phyloP scores from a whole-genome alignment of 2,888 invertebrate genomes.

The Merodon equestris region DNA sequence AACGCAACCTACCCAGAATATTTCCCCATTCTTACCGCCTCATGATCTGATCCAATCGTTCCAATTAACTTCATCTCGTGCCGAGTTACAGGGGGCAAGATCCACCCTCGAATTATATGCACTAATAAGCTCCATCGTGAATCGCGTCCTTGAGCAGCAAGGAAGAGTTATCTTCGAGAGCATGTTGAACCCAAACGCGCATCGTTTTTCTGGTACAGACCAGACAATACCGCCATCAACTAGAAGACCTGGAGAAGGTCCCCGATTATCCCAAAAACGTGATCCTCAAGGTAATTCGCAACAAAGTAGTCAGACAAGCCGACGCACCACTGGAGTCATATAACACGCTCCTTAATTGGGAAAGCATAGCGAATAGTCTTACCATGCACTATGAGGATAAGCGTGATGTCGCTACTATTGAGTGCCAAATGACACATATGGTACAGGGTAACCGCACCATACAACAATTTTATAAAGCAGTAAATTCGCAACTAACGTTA shows the following conservation, averaged over 20 bases:
- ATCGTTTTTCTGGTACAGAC: conserved; percentile 2
- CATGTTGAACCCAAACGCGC: conserved; percentile 1
- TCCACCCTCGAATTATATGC: neutral
- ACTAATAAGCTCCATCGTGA: neutral
- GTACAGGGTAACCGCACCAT: conserved; percentile 52
- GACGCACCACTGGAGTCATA: conserved; percentile 14
- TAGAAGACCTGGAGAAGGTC: conserved; percentile 8
- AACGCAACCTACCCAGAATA: too few relatives aligned
- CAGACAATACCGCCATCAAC: conserved; percentile 3
- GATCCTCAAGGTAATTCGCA: conserved; percentile 6
- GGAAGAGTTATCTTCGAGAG: neutral
- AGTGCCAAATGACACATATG: conserved; percentile 55
- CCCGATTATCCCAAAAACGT: conserved; percentile 13
- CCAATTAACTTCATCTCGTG: too few relatives aligned
- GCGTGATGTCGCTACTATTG: conserved; percentile 49
- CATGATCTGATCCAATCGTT: too few relatives aligned
- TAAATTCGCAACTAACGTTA: conserved; percentile 35
- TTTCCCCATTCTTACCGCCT: too few relatives aligned
- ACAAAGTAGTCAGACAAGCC: conserved; percentile 14
- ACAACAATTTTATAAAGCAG: conserved; percentile 64
- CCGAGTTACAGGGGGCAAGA: too few relatives aligned
- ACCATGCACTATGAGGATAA: conserved; percentile 53
- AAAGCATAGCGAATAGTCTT: conserved; percentile 44
- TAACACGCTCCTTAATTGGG: conserved; percentile 44
- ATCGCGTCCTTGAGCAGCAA: neutral